A percentile compares a stretch with the other conserved stretches of the same genome.
phyloP scores from a whole-genome alignment of 2,113 vertebrate genomes.

The Speoplatyrhinus poulsoni region DNA sequence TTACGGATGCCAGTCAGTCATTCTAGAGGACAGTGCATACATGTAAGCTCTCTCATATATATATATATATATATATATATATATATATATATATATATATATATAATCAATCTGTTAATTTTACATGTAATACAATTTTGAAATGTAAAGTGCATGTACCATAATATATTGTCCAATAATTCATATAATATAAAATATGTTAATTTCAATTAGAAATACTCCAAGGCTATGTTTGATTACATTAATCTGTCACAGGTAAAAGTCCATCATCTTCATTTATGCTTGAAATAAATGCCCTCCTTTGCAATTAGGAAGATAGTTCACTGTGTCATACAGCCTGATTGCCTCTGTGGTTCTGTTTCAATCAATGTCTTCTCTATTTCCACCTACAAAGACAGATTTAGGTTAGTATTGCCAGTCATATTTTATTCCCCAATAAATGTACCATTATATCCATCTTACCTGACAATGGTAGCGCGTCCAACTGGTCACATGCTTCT shows the following conservation, averaged over 20 bases:
- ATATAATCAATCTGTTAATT: conserved; percentile 41
- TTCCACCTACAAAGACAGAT: conserved; percentile 81
- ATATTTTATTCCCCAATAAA: background rate
- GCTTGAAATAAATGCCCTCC: conserved; percentile 15
- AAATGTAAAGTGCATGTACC: conserved; percentile 69
- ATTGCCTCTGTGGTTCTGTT: conserved; percentile 82
- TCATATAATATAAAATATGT: conserved; percentile 45
- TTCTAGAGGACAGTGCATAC: conserved; percentile 65
- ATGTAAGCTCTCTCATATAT: conserved; percentile 60
- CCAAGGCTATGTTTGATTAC: conserved; percentile 45
- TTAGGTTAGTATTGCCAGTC: background rate
- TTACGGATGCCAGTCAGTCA: conserved; percentile 38
- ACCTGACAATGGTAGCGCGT: conserved; percentile 91
- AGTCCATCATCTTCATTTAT: conserved; percentile 35
- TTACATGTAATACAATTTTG: conserved; percentile 55
- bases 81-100: conserved; percentile 39
- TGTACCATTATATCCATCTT: conserved; percentile 7
- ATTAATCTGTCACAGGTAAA: conserved; percentile 47
- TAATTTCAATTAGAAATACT: conserved; percentile 37
- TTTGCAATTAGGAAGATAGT: background rate
- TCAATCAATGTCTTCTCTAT: conserved; percentile 95
- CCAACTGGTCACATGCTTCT: conserved; percentile 86
- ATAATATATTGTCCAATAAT: conserved; percentile 39
- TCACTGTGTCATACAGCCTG: conserved; percentile 85
- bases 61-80: conserved; percentile 44